Conservation (phyloP, 2,888 invertebrate species). For the Strigamia transsilvanica region DNA sequence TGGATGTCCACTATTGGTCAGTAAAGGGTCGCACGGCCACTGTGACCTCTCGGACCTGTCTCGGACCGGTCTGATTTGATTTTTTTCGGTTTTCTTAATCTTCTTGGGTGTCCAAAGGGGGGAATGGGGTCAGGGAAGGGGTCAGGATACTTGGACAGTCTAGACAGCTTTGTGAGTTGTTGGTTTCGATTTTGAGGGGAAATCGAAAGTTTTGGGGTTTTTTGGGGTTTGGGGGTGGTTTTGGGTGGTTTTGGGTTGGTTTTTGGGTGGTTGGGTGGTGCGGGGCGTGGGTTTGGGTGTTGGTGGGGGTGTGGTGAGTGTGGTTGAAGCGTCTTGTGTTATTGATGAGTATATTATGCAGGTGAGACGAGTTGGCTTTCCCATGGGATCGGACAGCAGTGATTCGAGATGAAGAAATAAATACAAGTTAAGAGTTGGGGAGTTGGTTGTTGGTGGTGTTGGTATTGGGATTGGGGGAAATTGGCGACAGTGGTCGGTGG, state of each 20-base stretch:
- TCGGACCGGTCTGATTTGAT: conserved; percentile 26
- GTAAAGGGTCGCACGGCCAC: conserved; percentile 33
- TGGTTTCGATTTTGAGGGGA: neutral
- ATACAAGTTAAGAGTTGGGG: too few relatives aligned
- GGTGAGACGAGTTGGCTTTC: neutral
- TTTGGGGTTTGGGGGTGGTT: too few relatives aligned
- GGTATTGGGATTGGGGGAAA: too few relatives aligned
- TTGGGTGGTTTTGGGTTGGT: too few relatives aligned
- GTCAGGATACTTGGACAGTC: conserved; percentile 1
- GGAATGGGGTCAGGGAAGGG: conserved; percentile 26
- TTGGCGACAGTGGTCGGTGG: too few relatives aligned
- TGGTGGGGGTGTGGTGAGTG: neutral
- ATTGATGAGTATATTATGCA: conserved; percentile 33
- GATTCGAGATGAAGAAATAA: neutral
- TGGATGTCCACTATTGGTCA: conserved; percentile 23
- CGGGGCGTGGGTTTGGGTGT: neutral
- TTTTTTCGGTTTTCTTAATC: neutral
- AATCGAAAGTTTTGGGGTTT: too few relatives aligned
- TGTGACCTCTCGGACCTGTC: conserved; percentile 12
- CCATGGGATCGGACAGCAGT: conserved; percentile 11
- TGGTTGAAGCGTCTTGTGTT: neutral
- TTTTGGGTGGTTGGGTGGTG: too few relatives aligned
- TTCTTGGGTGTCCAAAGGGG: conserved; percentile 27
- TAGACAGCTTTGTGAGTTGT: neutral
- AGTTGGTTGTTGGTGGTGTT: too few relatives aligned